Percentiles rank a stretch among this genome's conserved stretches.
Evolutionary conservation across 2,797 vertebrate species (phyloP).

Genomic region (Chelidonichthys spinosus): DNA sequence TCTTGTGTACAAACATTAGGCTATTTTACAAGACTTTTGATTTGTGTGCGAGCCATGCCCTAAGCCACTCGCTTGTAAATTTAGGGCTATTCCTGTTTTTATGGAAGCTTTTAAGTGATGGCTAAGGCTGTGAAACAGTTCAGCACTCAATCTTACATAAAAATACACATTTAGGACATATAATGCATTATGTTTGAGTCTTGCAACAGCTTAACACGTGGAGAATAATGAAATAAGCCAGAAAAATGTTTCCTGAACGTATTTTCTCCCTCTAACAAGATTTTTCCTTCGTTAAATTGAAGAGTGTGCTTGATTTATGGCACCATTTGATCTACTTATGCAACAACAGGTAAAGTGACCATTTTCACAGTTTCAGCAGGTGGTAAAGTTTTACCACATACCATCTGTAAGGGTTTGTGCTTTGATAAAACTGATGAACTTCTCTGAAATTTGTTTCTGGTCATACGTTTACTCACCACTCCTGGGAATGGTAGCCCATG

Average conservation of each 20-base stretch:
- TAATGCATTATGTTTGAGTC: slow-evolving; percentile 44
- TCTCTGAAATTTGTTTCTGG: neutral
- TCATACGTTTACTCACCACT: neutral
- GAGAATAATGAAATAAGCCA: slow-evolving; percentile 50
- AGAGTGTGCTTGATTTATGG: neutral
- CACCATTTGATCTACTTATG: neutral
- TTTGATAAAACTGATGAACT: neutral
- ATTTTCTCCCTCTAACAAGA: slow-evolving; percentile 22
- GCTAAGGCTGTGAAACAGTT: slow-evolving; percentile 46
- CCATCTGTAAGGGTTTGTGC: neutral
- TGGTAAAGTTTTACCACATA: neutral
- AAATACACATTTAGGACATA: slow-evolving; percentile 53
- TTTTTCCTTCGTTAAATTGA: neutral
- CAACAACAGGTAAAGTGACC: neutral
- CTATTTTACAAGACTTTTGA: slow-evolving; percentile 58
- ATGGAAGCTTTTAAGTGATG: slow-evolving; percentile 63
- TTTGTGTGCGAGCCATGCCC: slow-evolving; percentile 44
- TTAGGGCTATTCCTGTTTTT: slow-evolving; percentile 51
- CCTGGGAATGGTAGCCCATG: neutral
- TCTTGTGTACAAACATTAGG: slow-evolving; percentile 43
- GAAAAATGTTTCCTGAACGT: slow-evolving; percentile 16
- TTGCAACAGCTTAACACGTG: slow-evolving; percentile 43
- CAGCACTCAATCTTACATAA: slow-evolving; percentile 55
- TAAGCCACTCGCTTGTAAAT: slow-evolving; percentile 44
- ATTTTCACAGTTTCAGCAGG: neutral